Evolutionary conservation across 2,888 invertebrate genomes (phyloP).

Genomic region (Subacronicta megacephala): DNA sequence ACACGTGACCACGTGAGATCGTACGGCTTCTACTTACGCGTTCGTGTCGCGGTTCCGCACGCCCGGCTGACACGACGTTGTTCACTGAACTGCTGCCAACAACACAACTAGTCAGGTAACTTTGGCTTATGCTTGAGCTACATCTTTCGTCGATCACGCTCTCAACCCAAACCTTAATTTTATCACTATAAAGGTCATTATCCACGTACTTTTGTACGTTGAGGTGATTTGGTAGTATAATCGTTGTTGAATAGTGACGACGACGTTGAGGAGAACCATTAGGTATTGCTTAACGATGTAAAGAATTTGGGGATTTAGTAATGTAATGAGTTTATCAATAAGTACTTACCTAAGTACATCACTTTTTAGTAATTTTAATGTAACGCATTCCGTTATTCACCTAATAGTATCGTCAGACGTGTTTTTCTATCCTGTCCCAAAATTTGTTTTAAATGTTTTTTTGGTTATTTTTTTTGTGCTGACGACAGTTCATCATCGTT

Average conservation of each 20-base stretch:
- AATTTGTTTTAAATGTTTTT: no score
- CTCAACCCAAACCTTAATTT: conserved; percentile 31
- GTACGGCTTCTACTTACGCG: conserved; percentile 66
- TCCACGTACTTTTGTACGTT: conserved; percentile 10
- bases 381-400: no score
- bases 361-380: no score
- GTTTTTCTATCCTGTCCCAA: no score
- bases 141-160: conserved; percentile 14
- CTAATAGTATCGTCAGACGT: no score
- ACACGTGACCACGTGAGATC: no score
- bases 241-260: conserved; percentile 2
- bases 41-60: conserved; percentile 26
- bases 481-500: no score
- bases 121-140: conserved; percentile 12
- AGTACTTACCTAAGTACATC: not conserved
- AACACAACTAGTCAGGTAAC: conserved; percentile 46
- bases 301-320: not conserved
- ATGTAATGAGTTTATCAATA: not conserved
- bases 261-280: not conserved
- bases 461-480: no score
- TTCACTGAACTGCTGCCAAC: conserved; percentile 38
- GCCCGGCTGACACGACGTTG: conserved; percentile 41
- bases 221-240: conserved; percentile 20
- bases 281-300: not conserved
- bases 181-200: conserved; percentile 42